Evolutionary conservation across 2,888 invertebrate species (phyloP).

Genomic region (Catocala nupta): DNA sequence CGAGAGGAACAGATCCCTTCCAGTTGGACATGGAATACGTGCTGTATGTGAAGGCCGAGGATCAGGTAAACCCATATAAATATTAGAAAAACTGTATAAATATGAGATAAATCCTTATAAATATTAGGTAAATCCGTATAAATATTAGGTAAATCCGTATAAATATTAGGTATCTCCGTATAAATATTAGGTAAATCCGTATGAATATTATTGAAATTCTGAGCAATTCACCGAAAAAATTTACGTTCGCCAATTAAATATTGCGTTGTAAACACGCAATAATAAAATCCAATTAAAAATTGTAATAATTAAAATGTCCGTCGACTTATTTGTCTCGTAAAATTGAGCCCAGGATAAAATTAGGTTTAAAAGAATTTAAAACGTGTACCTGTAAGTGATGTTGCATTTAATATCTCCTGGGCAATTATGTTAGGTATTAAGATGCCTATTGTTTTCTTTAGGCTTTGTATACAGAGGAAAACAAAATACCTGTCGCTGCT

Average conservation of each 20-base stretch:
- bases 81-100: too few relatives aligned
- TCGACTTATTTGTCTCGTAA: neutral
- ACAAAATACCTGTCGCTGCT: constrained; percentile 6
- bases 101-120: too few relatives aligned
- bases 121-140: neutral
- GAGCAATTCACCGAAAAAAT: too few relatives aligned
- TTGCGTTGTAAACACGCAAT: neutral
- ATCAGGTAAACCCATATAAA: constrained; percentile 86
- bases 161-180: neutral
- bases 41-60: constrained; percentile 97
- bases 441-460: constrained; percentile 7
- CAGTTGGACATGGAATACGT: constrained; percentile 99
- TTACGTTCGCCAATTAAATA: too few relatives aligned
- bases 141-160: neutral
- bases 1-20: constrained; percentile 96
- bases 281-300: neutral
- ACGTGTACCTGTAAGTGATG: neutral
- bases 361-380: neutral
- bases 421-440: constrained; percentile 1
- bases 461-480: neutral
- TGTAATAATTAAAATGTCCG: neutral
- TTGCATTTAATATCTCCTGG: neutral
- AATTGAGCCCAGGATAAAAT: constrained; percentile 1
- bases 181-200: too few relatives aligned
- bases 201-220: too few relatives aligned